Evolutionary conservation across 64 coral and sea anemone genomes (phyloP).

Genomic region (Catalaphyllia jardinei): DNA sequence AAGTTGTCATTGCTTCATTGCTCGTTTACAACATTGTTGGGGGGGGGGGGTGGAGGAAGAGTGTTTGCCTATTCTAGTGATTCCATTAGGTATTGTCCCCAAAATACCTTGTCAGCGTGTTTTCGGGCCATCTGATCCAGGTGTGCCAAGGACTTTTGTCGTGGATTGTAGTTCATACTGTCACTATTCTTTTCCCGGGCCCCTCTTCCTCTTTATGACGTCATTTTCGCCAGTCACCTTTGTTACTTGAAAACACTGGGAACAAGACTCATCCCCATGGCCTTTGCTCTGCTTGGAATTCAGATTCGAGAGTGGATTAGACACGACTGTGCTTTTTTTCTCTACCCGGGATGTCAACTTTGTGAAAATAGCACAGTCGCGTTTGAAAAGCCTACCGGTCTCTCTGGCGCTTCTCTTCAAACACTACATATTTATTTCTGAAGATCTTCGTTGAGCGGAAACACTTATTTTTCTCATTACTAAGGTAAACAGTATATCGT

Average conservation of each 20-base stretch:
- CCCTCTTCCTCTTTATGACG: neutral
- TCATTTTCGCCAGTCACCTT: neutral
- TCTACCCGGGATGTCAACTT: neutral
- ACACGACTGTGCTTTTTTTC: neutral
- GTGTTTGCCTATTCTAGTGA: too few relatives aligned
- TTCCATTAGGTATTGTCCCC: too few relatives aligned
- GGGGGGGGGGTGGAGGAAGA: too few relatives aligned
- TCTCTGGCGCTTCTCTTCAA: neutral
- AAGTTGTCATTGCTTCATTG: too few relatives aligned
- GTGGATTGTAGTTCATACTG: too few relatives aligned
- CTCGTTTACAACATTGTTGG: too few relatives aligned
- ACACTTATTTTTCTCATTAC: conserved; percentile 30
- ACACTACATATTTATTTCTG: neutral
- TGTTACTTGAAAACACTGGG: neutral
- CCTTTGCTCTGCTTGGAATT: neutral
- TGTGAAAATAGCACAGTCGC: too few relatives aligned
- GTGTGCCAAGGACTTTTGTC: too few relatives aligned
- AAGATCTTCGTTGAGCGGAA: neutral
- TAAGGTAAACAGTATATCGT: conserved; percentile 21
- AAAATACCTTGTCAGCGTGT: too few relatives aligned
- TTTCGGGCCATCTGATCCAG: too few relatives aligned
- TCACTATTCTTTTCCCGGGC: too few relatives aligned
- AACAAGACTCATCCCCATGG: neutral
- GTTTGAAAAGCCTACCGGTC: too few relatives aligned
- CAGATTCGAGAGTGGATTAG: neutral